A percentile compares a stretch with the other conserved stretches of the same genome.
These are phyloP conservation scores for Salminus brasiliensis DNA, from an alignment of 2,113 vertebrate species.

Conservation along the genomic window DNA sequence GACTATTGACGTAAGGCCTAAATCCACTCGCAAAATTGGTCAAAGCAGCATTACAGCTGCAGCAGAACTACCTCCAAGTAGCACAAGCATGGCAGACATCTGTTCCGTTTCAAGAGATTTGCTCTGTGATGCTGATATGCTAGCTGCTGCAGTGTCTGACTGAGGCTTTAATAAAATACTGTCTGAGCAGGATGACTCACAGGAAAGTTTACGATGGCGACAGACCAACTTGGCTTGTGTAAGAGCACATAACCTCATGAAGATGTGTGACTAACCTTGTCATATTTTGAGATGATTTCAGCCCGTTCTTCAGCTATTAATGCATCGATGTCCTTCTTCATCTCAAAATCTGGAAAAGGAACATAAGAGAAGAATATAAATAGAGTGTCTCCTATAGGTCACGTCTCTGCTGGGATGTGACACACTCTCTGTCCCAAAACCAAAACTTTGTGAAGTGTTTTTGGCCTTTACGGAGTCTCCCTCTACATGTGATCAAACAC, in stretches of 20 bases:
- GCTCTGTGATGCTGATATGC: background rate
- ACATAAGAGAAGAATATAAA: slow-evolving; percentile 5
- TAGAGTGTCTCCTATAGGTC: background rate
- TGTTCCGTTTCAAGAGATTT: background rate
- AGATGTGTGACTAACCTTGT: slow-evolving; percentile 75
- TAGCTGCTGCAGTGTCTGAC: background rate
- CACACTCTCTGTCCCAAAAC: background rate
- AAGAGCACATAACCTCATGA: background rate
- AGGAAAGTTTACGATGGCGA: background rate
- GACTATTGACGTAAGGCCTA: background rate
- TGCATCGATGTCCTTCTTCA: slow-evolving; percentile 92
- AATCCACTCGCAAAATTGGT: background rate
- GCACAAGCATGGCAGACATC: background rate
- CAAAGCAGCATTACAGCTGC: background rate
- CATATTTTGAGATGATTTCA: slow-evolving; percentile 89
- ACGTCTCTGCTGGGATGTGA: background rate
- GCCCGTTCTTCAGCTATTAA: slow-evolving; percentile 88
- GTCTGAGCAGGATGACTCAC: background rate
- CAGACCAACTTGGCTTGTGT: background rate
- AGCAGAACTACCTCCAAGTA: too few relatives aligned
- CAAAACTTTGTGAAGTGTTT: too few relatives aligned
- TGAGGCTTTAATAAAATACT: background rate
- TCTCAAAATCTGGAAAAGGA: slow-evolving; percentile 82
- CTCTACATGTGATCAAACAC: too few relatives aligned
- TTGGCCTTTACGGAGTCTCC: too few relatives aligned